Base-by-base conservation (phyloP, 2,113 vertebrate genomes). In the Caretta caretta region DNA sequence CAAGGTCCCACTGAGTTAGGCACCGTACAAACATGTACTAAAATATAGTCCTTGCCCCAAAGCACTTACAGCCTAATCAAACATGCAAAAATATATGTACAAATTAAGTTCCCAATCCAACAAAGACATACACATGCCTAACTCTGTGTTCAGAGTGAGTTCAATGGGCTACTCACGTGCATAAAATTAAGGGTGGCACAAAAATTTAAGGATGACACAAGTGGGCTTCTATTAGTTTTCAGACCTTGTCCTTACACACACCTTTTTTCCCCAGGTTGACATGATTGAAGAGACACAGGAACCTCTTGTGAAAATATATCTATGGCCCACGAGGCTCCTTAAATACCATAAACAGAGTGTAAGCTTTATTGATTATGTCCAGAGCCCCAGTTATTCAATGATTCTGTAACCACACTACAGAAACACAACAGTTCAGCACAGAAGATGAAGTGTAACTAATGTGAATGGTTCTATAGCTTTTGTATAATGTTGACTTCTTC, bases 21-120 rank as follows among this genome's bases (percentile, higher is more conserved):
- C 91, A 92, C 72, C 88, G 72, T 27, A 3, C 10, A 86, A 79
- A 25, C 0, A 0, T 84, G 6, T 80, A 84, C 14, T 84, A 13
- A n/a, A 81, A 54, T 35, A 10, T 22, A 88, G 38, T n/a, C 53
- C 57, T 91, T 88, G 20, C 5, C 57, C 22, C 9, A 50, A 75
- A 54, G 65, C 91, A 90, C 19, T 90, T 35, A 79, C 1, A 42
- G 81, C 90, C 48, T 50, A 81, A 93, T 20, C 7, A 93, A 31
- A 50, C 27, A 48, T 9, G 2, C 65, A 88, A 95, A 94, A 89
- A 81, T 35, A 62, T 16, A 17, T 10, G 76, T 4, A 20, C 16
- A 87, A 51, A 83, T 88, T 90, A 81, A 69, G 83, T 50, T 78
- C 2, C 14, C 46, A 27, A 16, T 38, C 65, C 65, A 20, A 72